Evolutionary conservation across 2,797 vertebrate species (phyloP).

Genomic region (Echiichthys vipera): DNA sequence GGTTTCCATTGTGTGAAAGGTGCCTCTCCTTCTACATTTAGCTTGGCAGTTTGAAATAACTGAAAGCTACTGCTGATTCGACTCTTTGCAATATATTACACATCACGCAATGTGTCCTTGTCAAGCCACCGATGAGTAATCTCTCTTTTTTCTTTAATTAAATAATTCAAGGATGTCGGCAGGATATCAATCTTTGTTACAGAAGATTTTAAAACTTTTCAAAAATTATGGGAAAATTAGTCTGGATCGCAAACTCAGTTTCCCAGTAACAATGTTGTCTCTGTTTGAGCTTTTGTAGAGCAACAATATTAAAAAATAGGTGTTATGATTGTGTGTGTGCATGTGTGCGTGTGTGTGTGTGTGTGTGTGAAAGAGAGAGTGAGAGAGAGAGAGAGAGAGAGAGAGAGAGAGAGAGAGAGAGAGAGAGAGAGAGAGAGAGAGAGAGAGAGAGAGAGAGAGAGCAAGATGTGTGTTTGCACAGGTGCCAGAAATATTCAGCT

Average conservation of each 20-base stretch:
- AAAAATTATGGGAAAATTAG: slow-evolving; percentile 14
- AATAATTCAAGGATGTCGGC: neutral
- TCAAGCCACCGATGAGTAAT: neutral
- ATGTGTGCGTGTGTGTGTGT: neutral
- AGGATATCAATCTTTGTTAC: neutral
- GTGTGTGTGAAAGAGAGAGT: neutral
- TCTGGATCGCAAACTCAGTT: slow-evolving; percentile 21
- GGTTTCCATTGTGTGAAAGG: slow-evolving; percentile 51
- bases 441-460: too few relatives aligned
- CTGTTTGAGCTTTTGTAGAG: slow-evolving; percentile 40
- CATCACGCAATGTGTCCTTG: slow-evolving; percentile 30
- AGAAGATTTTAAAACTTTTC: neutral
- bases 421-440: too few relatives aligned
- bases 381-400: too few relatives aligned
- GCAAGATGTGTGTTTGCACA: slow-evolving; percentile 61
- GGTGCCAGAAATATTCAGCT: slow-evolving; percentile 55
- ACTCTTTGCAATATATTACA: slow-evolving; percentile 21
- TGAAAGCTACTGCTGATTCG: slow-evolving; percentile 41
- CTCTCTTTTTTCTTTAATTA: slow-evolving; percentile 12
- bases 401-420: too few relatives aligned
- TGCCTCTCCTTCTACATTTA: slow-evolving; percentile 27
- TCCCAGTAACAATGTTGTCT: slow-evolving; percentile 15
- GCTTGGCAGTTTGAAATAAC: neutral
- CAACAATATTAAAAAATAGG: slow-evolving; percentile 51
- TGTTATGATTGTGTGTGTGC: neutral